Evolutionary conservation across 2,888 invertebrate genomes (phyloP).

Genomic region (Meiosimyza decipiens): DNA sequence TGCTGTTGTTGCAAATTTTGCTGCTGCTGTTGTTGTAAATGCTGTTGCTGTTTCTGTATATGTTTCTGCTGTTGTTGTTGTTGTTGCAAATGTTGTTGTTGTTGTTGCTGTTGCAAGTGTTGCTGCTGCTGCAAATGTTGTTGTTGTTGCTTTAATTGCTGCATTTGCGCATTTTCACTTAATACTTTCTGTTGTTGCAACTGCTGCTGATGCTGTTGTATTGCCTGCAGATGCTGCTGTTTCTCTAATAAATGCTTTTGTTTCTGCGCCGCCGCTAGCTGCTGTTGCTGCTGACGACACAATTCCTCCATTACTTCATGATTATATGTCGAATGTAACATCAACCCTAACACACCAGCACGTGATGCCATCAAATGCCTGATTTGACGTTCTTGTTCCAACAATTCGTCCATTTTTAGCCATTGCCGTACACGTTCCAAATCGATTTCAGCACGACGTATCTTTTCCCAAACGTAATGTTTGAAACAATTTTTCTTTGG

Average conservation of each 20-base stretch:
- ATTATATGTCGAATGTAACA: constrained; percentile 97
- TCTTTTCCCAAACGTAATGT: constrained; percentile 96
- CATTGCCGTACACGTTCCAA: constrained; percentile 93
- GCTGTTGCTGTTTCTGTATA: constrained; percentile 44
- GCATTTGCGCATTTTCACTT: background rate
- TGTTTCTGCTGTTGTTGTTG: constrained; percentile 46
- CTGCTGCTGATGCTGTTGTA: constrained; percentile 34
- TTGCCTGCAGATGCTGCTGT: constrained; percentile 41
- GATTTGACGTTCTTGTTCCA: constrained; percentile 92
- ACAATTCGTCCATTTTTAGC: constrained; percentile 91
- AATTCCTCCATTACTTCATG: constrained; percentile 88
- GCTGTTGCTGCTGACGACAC: constrained; percentile 63
- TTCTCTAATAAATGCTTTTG: constrained; percentile 42
- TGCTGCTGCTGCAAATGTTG: constrained; percentile 2
- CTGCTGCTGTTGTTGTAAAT: constrained; percentile 41
- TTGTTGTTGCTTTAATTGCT: background rate
- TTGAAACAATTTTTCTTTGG: constrained; percentile 91
- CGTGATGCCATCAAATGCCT: constrained; percentile 78
- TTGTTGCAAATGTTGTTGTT: no score
- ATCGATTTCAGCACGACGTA: constrained; percentile 93
- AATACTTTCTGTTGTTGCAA: constrained; percentile 29
- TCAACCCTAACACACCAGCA: constrained; percentile 91
- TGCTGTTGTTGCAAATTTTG: constrained; percentile 25
- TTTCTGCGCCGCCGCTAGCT: constrained; percentile 52
- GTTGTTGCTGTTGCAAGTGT: constrained; percentile 4